phyloP scores from a whole-genome alignment of 2,797 vertebrate genomes.

The Lithobates sylvaticus region DNA sequence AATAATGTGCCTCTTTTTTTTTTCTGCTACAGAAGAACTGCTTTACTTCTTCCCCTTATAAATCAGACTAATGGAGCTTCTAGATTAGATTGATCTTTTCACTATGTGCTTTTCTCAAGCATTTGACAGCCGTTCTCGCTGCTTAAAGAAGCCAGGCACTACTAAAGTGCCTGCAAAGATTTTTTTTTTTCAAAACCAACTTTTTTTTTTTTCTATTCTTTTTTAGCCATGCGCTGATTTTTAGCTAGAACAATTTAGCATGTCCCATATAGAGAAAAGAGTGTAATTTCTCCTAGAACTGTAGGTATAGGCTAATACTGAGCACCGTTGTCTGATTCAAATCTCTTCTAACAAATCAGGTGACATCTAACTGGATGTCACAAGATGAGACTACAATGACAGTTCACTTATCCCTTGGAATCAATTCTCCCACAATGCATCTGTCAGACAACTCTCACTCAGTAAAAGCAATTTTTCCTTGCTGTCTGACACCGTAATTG shows the following conservation, averaged over 20 bases:
- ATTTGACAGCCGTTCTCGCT: slow-evolving; percentile 82
- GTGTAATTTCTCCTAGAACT: slow-evolving; percentile 82
- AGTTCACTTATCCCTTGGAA: slow-evolving; percentile 95
- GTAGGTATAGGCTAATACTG: slow-evolving; percentile 80
- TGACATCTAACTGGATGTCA: slow-evolving; percentile 94
- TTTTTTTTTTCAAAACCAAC: slow-evolving; percentile 80
- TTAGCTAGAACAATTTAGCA: slow-evolving; percentile 84
- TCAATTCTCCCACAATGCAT: slow-evolving; percentile 98
- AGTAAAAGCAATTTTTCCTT: slow-evolving; percentile 91
- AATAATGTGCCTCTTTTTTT: slow-evolving; percentile 84
- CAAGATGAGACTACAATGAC: slow-evolving; percentile 95
- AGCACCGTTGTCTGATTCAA: slow-evolving; percentile 87
- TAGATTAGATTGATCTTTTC: slow-evolving; percentile 89
- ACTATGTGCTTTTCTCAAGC: slow-evolving; percentile 82
- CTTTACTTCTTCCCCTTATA: slow-evolving; percentile 79
- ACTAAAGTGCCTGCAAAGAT: slow-evolving; percentile 77
- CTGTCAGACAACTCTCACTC: slow-evolving; percentile 93
- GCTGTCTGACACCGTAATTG: slow-evolving; percentile 97
- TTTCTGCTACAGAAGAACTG: slow-evolving; percentile 79
- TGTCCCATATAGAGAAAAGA: slow-evolving; percentile 86
- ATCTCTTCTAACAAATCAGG: slow-evolving; percentile 94
- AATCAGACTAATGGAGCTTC: slow-evolving; percentile 92
- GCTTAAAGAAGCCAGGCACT: slow-evolving; percentile 78
- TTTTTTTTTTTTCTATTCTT: slow-evolving; percentile 66
- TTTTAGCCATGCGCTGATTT: slow-evolving; percentile 66